Evolutionary conservation across 2,797 vertebrate genomes (phyloP).

Genomic region (Thripadectes ignobilis): DNA sequence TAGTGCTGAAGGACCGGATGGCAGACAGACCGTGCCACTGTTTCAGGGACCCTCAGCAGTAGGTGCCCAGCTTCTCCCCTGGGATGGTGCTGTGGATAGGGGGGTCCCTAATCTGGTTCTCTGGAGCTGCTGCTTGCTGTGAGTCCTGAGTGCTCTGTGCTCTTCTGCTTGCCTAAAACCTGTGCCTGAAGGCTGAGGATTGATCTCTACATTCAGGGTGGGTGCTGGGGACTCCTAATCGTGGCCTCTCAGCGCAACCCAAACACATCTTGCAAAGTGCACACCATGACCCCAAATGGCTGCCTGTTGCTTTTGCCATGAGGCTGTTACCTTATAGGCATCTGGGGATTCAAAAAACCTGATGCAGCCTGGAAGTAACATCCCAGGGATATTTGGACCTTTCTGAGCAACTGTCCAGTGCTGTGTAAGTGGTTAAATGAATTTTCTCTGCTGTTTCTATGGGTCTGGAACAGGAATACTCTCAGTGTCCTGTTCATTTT

Average conservation of each 20-base stretch:
- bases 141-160: background rate
- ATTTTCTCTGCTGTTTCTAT: background rate
- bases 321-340: background rate
- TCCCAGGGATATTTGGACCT: background rate
- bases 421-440: background rate
- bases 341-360: background rate
- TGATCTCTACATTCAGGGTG: background rate
- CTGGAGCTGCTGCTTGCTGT: background rate
- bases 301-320: background rate
- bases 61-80: background rate
- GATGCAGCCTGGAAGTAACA: background rate
- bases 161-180: background rate
- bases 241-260: background rate
- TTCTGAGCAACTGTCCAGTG: background rate
- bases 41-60: background rate
- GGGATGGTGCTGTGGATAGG: background rate
- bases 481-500: background rate
- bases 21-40: background rate
- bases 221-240: background rate
- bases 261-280: background rate
- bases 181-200: background rate
- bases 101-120: background rate
- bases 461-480: background rate
- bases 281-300: fast-evolving
- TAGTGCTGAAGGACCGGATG: background rate